Evolutionary conservation across 2,113 vertebrate genomes (phyloP), one percentile per base, ranked within the genome.

Genomic region (Planiliza haematocheilus): DNA sequence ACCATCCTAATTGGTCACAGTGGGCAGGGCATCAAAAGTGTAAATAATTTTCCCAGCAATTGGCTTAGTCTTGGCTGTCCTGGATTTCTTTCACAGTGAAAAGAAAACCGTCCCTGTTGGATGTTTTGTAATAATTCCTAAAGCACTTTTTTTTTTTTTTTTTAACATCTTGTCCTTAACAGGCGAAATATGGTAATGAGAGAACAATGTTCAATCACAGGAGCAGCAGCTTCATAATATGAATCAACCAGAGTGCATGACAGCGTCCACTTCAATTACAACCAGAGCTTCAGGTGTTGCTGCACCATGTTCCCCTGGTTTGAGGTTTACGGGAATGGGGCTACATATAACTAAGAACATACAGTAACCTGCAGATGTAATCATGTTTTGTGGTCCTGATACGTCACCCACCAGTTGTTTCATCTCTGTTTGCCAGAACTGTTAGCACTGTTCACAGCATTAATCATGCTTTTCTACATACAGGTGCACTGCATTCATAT

Each of bases 1-100:
- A 77, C 52, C 60, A 45, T 72, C 38, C 59, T 88, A 89, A 91
- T 89, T 89, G 74, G 70, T 80, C 79, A 84, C 84, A 52, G 53
- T 71, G 78, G 81, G 73, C 66, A 72, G 39, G 55, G 7, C 70
- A 82, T 86, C 74, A 85, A 75, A 80, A 42, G 58, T 82, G 78
- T 67, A 81, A 81, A 86, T 85, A 71, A 65, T 65, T 72, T 81
- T 81, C 65, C 69, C 58, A 48, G 39, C 58, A 73, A 66, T 56
- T 46, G 70, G 52, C 60, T 45, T 52, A n/a, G 60, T 64, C 30
- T 65, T 52, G 14, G 55, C 39, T 55, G 39, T 62, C 34, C 16
- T 34, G n/a, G 5, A 16, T 73, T 78, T 53, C 41, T 63, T 46
- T 45, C 8, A 63, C 34, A 46, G 37, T 18, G 16, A 52, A 74